phyloP scores from a whole-genome alignment of 2,888 invertebrate genomes.

The Chrysolina haemoptera region DNA sequence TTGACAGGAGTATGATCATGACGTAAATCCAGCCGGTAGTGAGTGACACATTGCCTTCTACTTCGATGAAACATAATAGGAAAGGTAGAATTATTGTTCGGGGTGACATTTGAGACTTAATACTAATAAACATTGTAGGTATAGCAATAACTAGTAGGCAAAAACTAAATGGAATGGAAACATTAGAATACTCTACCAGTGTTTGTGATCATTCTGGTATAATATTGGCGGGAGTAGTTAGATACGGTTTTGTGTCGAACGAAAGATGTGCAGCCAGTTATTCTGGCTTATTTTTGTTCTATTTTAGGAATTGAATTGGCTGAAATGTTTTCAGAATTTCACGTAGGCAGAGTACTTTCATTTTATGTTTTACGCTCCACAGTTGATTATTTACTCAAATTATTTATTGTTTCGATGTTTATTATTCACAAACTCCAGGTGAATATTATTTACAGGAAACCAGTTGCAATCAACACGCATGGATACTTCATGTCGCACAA shows the following conservation, averaged over 20 bases:
- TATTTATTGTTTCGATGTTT: neutral
- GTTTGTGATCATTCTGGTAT: too few species aligned
- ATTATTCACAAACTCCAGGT: neutral
- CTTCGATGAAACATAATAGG: too few species aligned
- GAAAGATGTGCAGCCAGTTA: conserved; percentile 3
- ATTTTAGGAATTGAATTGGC: neutral
- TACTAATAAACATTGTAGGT: too few species aligned
- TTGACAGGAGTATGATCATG: too few species aligned
- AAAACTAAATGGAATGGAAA: too few species aligned
- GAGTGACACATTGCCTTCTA: too few species aligned
- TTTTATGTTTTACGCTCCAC: neutral
- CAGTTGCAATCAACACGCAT: neutral
- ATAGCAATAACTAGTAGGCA: too few species aligned
- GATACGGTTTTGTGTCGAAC: neutral
- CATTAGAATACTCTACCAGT: too few species aligned
- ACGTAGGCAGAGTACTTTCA: neutral
- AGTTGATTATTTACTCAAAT: conserved; percentile 1
- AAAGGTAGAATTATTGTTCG: too few species aligned
- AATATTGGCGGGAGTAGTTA: neutral
- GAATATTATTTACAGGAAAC: neutral
- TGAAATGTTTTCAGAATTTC: neutral
- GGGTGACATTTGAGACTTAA: too few species aligned
- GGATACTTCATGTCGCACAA: neutral
- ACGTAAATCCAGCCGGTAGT: too few species aligned
- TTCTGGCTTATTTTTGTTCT: conserved; percentile 2